Evolutionary conservation across 2,113 vertebrate species (phyloP).

Genomic region (Sebastes fasciatus): DNA sequence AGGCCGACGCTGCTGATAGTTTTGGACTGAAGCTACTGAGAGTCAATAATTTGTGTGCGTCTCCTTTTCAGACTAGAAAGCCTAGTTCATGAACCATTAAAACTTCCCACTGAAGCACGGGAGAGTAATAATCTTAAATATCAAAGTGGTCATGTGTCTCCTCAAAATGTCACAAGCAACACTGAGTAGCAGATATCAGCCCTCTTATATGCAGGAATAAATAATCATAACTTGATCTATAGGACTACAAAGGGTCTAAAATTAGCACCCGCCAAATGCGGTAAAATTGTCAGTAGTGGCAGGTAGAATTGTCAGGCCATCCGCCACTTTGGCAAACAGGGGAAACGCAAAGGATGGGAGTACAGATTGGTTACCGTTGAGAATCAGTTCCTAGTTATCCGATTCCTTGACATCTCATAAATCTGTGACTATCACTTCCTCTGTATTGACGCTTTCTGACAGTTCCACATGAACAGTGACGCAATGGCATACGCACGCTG

Average conservation of each 20-base stretch:
- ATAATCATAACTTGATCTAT: not conserved
- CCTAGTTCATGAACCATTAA: slow-evolving; percentile 7
- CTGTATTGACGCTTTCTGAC: no score
- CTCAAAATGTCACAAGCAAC: slow-evolving; percentile 11
- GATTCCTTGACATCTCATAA: accelerated
- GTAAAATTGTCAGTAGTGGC: no score
- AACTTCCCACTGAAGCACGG: slow-evolving; percentile 21
- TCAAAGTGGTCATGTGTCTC: slow-evolving; percentile 6
- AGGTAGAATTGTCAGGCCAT: no score
- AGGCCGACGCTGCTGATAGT: not conserved
- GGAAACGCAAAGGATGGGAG: no score
- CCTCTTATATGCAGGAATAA: not conserved
- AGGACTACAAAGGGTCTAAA: no score
- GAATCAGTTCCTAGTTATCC: no score
- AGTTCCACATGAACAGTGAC: no score
- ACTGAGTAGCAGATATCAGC: not conserved
- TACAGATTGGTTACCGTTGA: no score
- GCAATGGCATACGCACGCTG: no score
- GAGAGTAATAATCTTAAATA: slow-evolving; percentile 24
- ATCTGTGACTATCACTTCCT: no score
- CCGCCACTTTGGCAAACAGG: no score
- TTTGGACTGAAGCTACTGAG: slow-evolving; percentile 2
- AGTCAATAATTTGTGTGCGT: not conserved
- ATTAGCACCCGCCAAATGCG: no score
- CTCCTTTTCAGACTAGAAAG: not conserved